phyloP scores from a whole-genome alignment of 2,888 invertebrate species.

The Torymus tubicola region DNA sequence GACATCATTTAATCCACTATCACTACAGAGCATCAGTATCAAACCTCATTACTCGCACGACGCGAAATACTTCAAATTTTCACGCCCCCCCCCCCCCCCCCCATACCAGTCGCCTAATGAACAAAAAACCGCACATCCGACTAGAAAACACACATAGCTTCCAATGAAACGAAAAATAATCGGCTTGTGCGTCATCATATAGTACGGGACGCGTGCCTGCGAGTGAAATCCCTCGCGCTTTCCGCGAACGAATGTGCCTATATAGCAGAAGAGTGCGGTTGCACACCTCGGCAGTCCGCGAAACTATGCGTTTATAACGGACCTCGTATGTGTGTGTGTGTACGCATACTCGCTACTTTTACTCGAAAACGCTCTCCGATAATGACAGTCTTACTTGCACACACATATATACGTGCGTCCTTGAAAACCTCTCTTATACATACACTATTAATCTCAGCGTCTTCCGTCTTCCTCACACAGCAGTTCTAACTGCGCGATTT shows the following conservation, averaged over 20 bases:
- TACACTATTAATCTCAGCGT: slow-evolving; percentile 11
- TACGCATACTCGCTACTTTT: slow-evolving; percentile 9
- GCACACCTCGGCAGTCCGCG: neutral
- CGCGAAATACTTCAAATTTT: neutral
- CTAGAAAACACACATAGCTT: neutral
- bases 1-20: neutral
- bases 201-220: no score
- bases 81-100: no score
- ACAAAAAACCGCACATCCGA: neutral
- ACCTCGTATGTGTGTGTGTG: no score
- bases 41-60: neutral
- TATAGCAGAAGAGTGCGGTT: neutral
- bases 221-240: no score
- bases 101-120: neutral
- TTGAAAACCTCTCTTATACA: neutral
- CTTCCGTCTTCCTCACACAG: slow-evolving; percentile 15
- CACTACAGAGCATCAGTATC: neutral
- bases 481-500: neutral
- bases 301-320: slow-evolving; percentile 7
- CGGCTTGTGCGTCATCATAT: neutral
- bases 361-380: slow-evolving; percentile 9
- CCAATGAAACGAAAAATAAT: neutral
- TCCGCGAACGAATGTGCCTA: no score
- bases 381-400: neutral
- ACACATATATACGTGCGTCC: neutral